Evolutionary conservation across 2,113 vertebrate genomes (phyloP).

Genomic region (Rhinolophus sinicus): DNA sequence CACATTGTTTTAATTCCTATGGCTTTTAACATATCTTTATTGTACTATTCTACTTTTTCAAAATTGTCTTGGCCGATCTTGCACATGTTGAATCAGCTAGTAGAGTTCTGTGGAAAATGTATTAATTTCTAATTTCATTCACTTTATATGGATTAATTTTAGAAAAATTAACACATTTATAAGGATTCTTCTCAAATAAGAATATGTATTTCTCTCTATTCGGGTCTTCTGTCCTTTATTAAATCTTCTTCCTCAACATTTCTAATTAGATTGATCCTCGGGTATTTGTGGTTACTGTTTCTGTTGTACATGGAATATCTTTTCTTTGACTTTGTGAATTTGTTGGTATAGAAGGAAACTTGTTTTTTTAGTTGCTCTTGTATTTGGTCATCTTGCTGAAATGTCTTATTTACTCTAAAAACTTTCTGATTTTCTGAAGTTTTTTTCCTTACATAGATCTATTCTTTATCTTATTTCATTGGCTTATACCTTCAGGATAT

Average conservation of each 20-base stretch:
- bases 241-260: not conserved
- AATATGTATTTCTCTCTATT: not conserved
- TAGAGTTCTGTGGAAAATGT: not conserved
- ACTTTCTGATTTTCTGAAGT: not conserved
- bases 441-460: not conserved
- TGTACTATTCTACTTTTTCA: not conserved
- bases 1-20: not conserved
- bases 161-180: not conserved
- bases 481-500: not conserved
- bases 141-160: not conserved
- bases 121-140: not conserved
- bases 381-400: not conserved
- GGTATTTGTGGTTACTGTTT: not conserved
- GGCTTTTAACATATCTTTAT: not conserved
- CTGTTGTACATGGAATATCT: not conserved
- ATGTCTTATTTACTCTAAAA: not conserved
- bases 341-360: not conserved
- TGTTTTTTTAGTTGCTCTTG: not conserved
- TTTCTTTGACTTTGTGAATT: not conserved
- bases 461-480: not conserved
- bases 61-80: not conserved
- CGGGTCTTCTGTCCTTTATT: not conserved
- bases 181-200: not conserved
- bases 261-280: not conserved
- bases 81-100: not conserved